Evolutionary conservation across 2,113 vertebrate genomes (phyloP).

Genomic region (Oreocharis arfaki): DNA sequence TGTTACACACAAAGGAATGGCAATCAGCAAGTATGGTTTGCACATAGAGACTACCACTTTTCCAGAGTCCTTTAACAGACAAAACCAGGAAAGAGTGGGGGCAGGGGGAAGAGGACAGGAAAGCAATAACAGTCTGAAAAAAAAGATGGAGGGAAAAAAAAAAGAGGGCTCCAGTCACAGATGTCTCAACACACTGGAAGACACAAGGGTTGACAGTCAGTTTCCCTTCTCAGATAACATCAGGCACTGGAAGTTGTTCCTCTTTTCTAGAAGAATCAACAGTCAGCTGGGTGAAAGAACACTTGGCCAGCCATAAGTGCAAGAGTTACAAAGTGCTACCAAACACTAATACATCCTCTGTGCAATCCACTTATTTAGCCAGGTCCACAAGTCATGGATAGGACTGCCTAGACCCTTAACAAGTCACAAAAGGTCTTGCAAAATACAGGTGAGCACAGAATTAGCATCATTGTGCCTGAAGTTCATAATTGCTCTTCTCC

Average conservation of each 20-base stretch:
- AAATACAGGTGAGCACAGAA: background rate
- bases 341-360: background rate
- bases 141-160: background rate
- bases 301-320: background rate
- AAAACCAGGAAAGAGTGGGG: background rate
- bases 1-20: background rate
- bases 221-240: background rate
- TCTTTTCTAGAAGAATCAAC: background rate
- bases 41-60: background rate
- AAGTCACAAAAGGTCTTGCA: background rate
- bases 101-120: background rate
- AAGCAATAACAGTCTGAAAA: background rate
- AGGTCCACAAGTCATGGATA: background rate
- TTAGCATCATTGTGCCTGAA: background rate
- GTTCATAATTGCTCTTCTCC: background rate
- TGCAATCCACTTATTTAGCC: background rate
- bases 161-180: background rate
- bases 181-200: background rate
- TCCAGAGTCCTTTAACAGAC: background rate
- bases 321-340: background rate
- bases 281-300: background rate
- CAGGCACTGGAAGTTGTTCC: background rate
- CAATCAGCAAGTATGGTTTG: background rate
- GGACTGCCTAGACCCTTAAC: background rate
- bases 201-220: background rate